Conservation (phyloP, 1,140 invertebrate species). For the Aphelenchoides besseyi region DNA sequence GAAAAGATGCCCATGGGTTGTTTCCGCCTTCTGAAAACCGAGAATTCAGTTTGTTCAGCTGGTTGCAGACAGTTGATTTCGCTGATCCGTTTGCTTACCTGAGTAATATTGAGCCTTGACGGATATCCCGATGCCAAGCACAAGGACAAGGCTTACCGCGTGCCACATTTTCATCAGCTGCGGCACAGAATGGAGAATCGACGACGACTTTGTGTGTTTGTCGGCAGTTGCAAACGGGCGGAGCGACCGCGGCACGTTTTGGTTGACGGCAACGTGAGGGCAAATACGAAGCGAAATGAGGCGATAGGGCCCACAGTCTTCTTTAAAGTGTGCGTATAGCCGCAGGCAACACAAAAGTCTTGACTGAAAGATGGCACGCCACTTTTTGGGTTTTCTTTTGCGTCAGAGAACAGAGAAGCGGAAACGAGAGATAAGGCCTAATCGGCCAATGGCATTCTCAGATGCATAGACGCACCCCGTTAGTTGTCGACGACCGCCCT, state of each 20-base stretch:
- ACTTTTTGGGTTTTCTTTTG: too few species aligned
- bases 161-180: slow-evolving; percentile 1
- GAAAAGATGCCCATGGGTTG: neutral
- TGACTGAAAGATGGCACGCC: too few species aligned
- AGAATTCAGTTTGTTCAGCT: neutral
- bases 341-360: too few species aligned
- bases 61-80: neutral
- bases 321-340: neutral
- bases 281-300: neutral
- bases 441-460: too few species aligned
- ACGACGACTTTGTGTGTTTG: slow-evolving; percentile 1
- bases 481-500: too few species aligned
- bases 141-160: neutral
- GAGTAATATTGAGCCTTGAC: neutral
- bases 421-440: too few species aligned
- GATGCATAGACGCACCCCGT: too few species aligned
- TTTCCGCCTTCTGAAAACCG: slow-evolving; percentile 3
- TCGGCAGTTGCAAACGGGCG: neutral
- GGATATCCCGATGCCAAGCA: neutral
- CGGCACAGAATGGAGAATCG: neutral
- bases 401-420: too few species aligned
- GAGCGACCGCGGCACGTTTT: neutral
- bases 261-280: neutral
- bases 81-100: neutral
- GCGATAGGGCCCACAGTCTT: too few species aligned